Conservation (phyloP, 30 jellyfish, hydroid and myxozoan species). For the Hydractinia echinata region DNA sequence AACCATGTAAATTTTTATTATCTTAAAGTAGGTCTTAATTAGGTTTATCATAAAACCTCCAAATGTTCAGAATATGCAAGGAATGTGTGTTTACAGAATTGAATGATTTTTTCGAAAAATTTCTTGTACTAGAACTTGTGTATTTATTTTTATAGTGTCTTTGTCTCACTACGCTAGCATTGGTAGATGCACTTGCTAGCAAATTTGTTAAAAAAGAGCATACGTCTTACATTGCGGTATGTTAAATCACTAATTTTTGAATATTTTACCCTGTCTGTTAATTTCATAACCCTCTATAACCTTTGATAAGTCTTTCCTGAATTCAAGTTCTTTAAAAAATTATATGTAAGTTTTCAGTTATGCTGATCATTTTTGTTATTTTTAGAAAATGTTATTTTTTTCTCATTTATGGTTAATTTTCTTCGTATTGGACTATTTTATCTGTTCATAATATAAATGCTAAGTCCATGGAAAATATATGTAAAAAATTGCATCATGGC, state of each 20-base stretch:
- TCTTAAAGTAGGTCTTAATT: too few relatives aligned
- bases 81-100: too few relatives aligned
- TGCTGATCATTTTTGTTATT: too few relatives aligned
- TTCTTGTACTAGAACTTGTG: background rate
- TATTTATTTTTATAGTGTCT: conserved; percentile 36
- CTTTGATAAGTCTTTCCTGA: too few relatives aligned
- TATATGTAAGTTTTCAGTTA: too few relatives aligned
- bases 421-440: background rate
- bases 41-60: too few relatives aligned
- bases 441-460: background rate
- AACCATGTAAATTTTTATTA: too few relatives aligned
- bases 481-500: too few relatives aligned
- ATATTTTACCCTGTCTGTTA: background rate
- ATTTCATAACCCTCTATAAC: background rate
- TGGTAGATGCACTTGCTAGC: conserved; percentile 40
- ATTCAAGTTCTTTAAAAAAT: too few relatives aligned
- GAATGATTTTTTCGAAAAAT: background rate
- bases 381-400: background rate
- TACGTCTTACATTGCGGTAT: conserved; percentile 45
- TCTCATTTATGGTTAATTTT: background rate
- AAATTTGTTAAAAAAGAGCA: conserved; percentile 6
- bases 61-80: too few relatives aligned
- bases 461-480: too few relatives aligned
- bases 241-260: background rate
- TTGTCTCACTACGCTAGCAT: conserved; percentile 46